phyloP scores from a whole-genome alignment of 2,113 vertebrate genomes.

The Chaetura pelagica region DNA sequence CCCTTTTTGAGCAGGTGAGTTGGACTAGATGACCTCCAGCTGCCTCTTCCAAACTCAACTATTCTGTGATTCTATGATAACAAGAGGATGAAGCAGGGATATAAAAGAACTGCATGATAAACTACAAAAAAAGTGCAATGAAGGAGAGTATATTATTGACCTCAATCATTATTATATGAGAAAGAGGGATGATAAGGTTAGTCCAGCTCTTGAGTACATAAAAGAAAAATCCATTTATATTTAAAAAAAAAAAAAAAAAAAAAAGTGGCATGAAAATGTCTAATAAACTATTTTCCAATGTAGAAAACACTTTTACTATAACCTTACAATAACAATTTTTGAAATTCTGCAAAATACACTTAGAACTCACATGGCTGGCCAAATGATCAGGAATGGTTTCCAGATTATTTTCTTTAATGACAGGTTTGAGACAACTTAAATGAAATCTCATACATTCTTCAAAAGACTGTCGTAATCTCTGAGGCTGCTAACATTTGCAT shows the following conservation, averaged over 20 bases:
- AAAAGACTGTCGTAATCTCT: conserved; percentile 37
- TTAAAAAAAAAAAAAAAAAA: neutral
- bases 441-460: conserved; percentile 48
- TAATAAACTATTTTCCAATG: neutral
- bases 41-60: no score
- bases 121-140: neutral
- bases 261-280: neutral
- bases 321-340: neutral
- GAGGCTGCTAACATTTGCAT: conserved; percentile 51
- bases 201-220: neutral
- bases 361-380: conserved; percentile 15
- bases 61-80: neutral
- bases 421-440: conserved; percentile 54
- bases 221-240: neutral
- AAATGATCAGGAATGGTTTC: conserved; percentile 31
- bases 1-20: neutral
- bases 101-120: neutral
- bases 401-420: conserved; percentile 52
- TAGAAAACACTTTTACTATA: neutral
- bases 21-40: no score
- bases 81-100: neutral
- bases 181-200: neutral
- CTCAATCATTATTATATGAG: neutral
- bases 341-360: conserved; percentile 35
- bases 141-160: neutral